Percentiles rank a stretch among this genome's conserved stretches.
These are phyloP conservation scores for Clarias laeviceps DNA, from an alignment of 2,797 vertebrate genomes.

Conservation along the genomic window DNA sequence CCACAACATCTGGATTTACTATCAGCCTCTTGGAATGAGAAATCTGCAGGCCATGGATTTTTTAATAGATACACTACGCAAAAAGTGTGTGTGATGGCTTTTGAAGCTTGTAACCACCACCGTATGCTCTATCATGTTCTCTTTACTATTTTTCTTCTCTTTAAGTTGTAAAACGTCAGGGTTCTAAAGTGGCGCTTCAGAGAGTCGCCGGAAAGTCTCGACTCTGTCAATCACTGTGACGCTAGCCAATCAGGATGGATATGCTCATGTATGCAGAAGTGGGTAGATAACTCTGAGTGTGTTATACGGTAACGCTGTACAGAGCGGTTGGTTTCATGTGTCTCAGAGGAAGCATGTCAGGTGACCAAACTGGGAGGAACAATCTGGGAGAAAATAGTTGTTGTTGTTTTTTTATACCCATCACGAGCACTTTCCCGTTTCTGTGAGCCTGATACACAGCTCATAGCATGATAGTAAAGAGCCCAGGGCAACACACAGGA, in stretches of 20 bases:
- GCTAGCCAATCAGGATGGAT: neutral
- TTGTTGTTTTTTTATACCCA: neutral
- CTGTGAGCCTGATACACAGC: neutral
- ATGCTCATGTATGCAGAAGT: neutral
- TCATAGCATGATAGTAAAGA: neutral
- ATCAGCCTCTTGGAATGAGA: neutral
- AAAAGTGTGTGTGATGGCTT: conserved; percentile 2
- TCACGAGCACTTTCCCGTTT: neutral
- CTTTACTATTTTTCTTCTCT: neutral
- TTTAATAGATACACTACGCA: neutral
- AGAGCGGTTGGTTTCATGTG: neutral
- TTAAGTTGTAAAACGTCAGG: neutral
- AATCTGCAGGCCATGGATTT: conserved; percentile 15
- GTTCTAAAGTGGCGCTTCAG: neutral
- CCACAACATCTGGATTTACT: conserved; percentile 42
- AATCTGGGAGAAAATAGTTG: neutral
- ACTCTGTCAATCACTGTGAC: neutral
- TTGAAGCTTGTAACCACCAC: neutral
- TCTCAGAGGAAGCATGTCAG: neutral
- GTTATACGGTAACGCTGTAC: neutral
- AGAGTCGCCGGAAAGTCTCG: too few relatives aligned
- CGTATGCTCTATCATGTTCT: neutral
- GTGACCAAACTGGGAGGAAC: neutral
- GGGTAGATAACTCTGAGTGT: neutral
- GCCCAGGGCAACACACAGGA: neutral